Conservation (phyloP, 2,113 vertebrate species). For the Xenopus borealis region DNA sequence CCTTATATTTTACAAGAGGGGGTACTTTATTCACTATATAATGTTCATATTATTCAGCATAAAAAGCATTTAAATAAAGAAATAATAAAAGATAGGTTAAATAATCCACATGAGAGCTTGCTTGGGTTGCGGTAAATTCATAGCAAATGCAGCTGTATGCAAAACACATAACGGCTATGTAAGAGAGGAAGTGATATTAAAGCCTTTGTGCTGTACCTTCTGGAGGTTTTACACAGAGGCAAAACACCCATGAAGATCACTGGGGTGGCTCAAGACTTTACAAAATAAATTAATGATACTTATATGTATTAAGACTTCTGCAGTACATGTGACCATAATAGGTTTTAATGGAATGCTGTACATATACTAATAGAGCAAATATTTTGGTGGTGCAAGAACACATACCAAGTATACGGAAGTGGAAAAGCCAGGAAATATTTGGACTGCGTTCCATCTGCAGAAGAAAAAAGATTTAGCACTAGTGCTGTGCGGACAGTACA, state of each 20-base stretch:
- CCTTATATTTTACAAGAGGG: too few relatives aligned
- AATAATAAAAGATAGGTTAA: too few relatives aligned
- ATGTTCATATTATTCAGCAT: too few relatives aligned
- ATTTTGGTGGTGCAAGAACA: conserved; percentile 38
- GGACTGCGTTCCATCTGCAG: conserved; percentile 94
- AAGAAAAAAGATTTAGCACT: not conserved
- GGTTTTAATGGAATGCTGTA: too few relatives aligned
- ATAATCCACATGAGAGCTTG: not conserved
- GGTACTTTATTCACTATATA: too few relatives aligned
- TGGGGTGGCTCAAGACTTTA: not conserved
- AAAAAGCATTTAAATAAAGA: too few relatives aligned
- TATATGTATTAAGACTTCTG: too few relatives aligned
- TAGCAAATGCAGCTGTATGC: conserved; percentile 34
- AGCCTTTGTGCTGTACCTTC: not conserved
- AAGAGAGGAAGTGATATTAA: conserved; percentile 26
- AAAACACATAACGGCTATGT: conserved; percentile 2
- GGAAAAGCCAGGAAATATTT: conserved; percentile 95
- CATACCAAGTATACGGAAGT: conserved; percentile 91
- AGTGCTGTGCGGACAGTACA: too few relatives aligned
- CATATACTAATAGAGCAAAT: too few relatives aligned
- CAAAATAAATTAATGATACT: too few relatives aligned
- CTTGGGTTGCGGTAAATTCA: not conserved
- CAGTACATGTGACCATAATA: too few relatives aligned
- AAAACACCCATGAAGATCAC: not conserved
- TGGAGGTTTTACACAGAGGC: not conserved